Evolutionary conservation across 2,113 vertebrate genomes (phyloP).

Genomic region (Poecilia latipinna): DNA sequence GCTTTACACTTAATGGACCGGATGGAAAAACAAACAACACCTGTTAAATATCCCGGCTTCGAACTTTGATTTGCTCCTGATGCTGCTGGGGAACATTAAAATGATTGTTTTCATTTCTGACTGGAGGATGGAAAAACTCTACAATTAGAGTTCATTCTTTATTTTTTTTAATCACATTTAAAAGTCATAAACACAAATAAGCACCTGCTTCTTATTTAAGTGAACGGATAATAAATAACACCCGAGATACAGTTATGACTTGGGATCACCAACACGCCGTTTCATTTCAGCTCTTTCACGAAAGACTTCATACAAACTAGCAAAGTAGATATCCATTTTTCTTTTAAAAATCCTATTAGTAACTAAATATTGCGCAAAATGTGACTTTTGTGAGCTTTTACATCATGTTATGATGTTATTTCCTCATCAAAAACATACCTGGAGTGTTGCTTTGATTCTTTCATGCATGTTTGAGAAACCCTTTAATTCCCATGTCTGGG

Average conservation of each 20-base stretch:
- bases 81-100: not conserved
- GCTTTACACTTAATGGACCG: slow-evolving; percentile 42
- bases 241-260: not conserved
- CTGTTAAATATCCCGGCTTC: slow-evolving; percentile 22
- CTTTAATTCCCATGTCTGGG: too few species aligned
- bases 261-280: too few species aligned
- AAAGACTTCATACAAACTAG: not conserved
- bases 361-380: too few species aligned
- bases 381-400: not conserved
- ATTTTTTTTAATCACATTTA: not conserved
- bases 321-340: not conserved
- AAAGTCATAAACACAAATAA: not conserved
- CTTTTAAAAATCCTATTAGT: not conserved
- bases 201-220: not conserved
- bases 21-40: slow-evolving; percentile 38
- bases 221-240: not conserved
- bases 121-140: not conserved
- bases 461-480: too few species aligned
- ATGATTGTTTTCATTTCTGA: not conserved
- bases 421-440: too few species aligned
- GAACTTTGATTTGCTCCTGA: slow-evolving; percentile 5
- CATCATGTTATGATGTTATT: too few species aligned
- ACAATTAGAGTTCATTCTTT: not conserved
- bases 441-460: too few species aligned
- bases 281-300: not conserved